Base-by-base conservation (phyloP, 2,797 vertebrate species). In the Clarias laeviceps region DNA sequence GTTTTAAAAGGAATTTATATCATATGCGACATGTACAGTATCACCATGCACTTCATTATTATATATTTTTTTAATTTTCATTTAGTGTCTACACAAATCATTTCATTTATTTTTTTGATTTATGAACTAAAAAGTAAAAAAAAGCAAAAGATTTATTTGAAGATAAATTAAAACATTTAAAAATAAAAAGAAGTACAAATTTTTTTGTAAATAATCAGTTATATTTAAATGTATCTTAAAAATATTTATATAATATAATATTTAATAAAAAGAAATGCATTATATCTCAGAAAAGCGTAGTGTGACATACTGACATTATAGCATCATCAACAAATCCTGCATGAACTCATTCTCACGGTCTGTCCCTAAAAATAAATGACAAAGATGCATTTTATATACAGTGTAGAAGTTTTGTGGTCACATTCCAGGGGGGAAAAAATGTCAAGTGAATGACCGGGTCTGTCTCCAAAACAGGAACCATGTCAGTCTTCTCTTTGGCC, bases 401-500 rank as follows among this genome's bases (percentile, higher is more conserved):
- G 18, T 7, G 15, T 15, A 14, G 50, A 54, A 54, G 18, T 59
- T 29, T 69, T 70, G 32, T 37, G 68, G 40, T 80, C 8, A 0
- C 4, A 9, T 59, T 64, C 40, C 20, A 9, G 69, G 32, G 9
- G 45, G 2, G 45, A 2, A 14, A 37, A 72, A 66, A 22, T 12
- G 34, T 64, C 59, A 68, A 69, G 37, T 2, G 64, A 82, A 88
- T 89, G 88, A 57, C 90, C 86, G 87, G 93, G 90, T 91, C 88
- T 90, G 92, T 92, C 90, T 92, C 88, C 90, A 92, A 91, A 88
- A 89, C 90, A 92, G 91, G 91, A 91, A 89, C 91, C 91, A 88
- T 89, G 91, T 93, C 93, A 92, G 91, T 91, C 92, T 87, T 89
- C 88, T 91, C 91, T 92, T 54, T 93, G 92, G 92, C 92, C 87